Evolutionary conservation across 2,888 invertebrate species (phyloP).

Genomic region (Acronicta alni): DNA sequence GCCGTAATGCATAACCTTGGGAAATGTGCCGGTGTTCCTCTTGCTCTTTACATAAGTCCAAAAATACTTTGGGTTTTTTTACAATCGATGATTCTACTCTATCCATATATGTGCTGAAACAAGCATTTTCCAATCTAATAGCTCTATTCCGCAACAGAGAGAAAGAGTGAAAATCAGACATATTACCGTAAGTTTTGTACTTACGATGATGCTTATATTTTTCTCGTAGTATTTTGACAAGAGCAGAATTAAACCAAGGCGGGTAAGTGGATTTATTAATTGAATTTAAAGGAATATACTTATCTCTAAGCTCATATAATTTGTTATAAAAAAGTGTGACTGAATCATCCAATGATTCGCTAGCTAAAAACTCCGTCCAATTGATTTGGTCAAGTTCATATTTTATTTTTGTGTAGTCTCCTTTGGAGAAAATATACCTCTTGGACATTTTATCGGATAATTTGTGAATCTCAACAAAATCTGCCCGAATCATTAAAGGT

Average conservation of each 20-base stretch:
- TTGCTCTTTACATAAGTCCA: slow-evolving; percentile 44
- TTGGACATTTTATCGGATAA: slow-evolving; percentile 1
- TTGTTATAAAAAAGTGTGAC: slow-evolving; percentile 11
- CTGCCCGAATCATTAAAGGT: slow-evolving; percentile 1
- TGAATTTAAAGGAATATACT: slow-evolving; percentile 3
- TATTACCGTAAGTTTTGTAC: slow-evolving; percentile 15
- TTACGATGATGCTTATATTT: slow-evolving; percentile 22
- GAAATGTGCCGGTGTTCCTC: slow-evolving; percentile 29
- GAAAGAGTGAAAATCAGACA: slow-evolving; percentile 19
- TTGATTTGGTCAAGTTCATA: slow-evolving; percentile 7
- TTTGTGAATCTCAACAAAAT: slow-evolving; percentile 1
- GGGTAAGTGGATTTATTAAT: slow-evolving; percentile 14
- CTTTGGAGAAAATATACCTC: slow-evolving; percentile 3
- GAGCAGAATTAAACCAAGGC: slow-evolving; percentile 40
- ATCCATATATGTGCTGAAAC: slow-evolving; percentile 8
- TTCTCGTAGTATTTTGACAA: slow-evolving; percentile 45
- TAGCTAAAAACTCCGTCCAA: not conserved
- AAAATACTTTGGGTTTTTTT: slow-evolving; percentile 37
- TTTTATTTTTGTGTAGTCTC: slow-evolving; percentile 6
- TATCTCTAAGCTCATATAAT: slow-evolving; percentile 17
- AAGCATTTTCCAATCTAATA: not conserved
- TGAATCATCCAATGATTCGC: slow-evolving; percentile 8
- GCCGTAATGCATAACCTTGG: slow-evolving; percentile 26
- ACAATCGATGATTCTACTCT: slow-evolving; percentile 26
- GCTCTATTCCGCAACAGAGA: slow-evolving; percentile 28